A percentile compares a stretch with the other conserved stretches of the same genome.
Evolutionary conservation across 2,888 invertebrate species (phyloP).

Genomic region (Melanargia galathea): DNA sequence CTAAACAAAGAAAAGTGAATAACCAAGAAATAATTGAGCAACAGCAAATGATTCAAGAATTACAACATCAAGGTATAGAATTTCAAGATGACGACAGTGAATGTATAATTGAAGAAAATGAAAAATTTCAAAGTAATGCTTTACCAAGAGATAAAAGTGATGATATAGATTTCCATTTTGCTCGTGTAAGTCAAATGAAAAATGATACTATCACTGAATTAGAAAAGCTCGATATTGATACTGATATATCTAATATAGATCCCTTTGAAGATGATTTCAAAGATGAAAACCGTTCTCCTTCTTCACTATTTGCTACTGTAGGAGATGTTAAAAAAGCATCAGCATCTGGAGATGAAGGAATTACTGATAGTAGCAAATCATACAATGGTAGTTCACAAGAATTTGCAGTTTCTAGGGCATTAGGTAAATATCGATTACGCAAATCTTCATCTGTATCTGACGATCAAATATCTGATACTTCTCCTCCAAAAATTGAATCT

Average conservation of each 20-base stretch:
- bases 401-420: conserved; percentile 90
- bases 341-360: conserved; percentile 82
- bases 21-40: conserved; percentile 78
- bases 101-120: conserved; percentile 66
- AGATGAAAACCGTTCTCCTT: conserved; percentile 84
- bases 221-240: conserved; percentile 81
- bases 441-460: conserved; percentile 88
- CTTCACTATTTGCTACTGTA: conserved; percentile 87
- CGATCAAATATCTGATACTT: conserved; percentile 83
- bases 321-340: conserved; percentile 87
- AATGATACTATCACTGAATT: conserved; percentile 75
- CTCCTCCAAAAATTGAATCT: conserved; percentile 63
- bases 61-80: conserved; percentile 73
- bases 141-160: conserved; percentile 76
- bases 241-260: conserved; percentile 82
- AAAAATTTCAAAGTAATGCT: conserved; percentile 53
- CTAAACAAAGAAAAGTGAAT: conserved; percentile 72
- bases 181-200: conserved; percentile 79
- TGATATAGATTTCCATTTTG: conserved; percentile 79
- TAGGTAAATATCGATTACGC: conserved; percentile 89
- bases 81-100: conserved; percentile 62
- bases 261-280: conserved; percentile 84
- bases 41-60: conserved; percentile 74
- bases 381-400: conserved; percentile 89
- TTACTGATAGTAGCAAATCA: conserved; percentile 78